A percentile compares a stretch with the other conserved stretches of the same genome.
Conservation (phyloP, 2,888 invertebrate species). For the Aleiodes alternator region DNA sequence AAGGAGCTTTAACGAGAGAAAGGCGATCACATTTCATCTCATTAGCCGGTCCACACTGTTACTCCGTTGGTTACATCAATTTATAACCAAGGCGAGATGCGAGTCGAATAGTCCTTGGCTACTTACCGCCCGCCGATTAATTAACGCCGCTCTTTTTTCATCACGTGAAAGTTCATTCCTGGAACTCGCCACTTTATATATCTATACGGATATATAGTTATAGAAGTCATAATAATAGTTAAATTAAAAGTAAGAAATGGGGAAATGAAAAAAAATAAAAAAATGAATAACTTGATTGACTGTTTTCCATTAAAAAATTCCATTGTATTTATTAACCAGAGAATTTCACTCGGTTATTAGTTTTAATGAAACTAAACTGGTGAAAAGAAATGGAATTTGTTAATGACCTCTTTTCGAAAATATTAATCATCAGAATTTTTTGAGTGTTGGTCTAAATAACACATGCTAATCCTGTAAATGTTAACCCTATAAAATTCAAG, state of each 20-base stretch:
- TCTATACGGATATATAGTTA: constrained; percentile 29
- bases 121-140: constrained; percentile 60
- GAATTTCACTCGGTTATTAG: not conserved
- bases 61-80: constrained; percentile 68
- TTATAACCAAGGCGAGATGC: constrained; percentile 65
- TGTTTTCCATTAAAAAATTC: not conserved
- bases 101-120: constrained; percentile 56
- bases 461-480: too few relatives aligned
- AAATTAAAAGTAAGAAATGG: too few relatives aligned
- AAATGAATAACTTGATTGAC: constrained; percentile 23
- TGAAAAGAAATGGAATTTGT: too few relatives aligned
- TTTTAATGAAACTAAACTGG: not conserved
- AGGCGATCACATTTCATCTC: constrained; percentile 74
- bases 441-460: too few relatives aligned
- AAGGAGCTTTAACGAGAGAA: constrained; percentile 71
- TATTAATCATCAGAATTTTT: too few relatives aligned
- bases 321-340: constrained; percentile 1
- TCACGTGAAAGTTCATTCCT: constrained; percentile 63
- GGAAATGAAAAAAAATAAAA: not conserved
- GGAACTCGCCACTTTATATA: constrained; percentile 50
- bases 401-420: too few relatives aligned
- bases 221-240: constrained; percentile 22
- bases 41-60: constrained; percentile 63
- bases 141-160: constrained; percentile 59
- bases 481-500: too few relatives aligned